Evolutionary conservation across 1,140 invertebrate species (phyloP), one percentile per base, ranked within the genome.

Genomic region (Drosophila neocordata): DNA sequence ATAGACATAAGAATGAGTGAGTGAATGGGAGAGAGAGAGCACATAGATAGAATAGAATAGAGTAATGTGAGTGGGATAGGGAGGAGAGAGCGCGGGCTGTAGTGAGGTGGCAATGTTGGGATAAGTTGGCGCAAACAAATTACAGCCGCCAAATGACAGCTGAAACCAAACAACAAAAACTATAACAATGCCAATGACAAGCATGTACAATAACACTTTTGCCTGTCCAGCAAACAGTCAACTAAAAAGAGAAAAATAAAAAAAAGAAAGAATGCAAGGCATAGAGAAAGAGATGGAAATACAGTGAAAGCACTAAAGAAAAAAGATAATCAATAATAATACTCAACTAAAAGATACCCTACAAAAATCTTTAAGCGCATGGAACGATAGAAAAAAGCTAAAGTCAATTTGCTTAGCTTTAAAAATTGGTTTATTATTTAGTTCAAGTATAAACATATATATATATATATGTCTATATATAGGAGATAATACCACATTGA

Each of bases 91-190:
- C n/a, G n/a, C n/a, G n/a, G n/a, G n/a, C n/a, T n/a, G n/a, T n/a
- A n/a, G n/a, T n/a, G 63, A 59, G 59, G 12, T 51, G 35, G 53
- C 24, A 31, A 38, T 31, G 37, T 24, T 13, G 8, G 48, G 60
- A 73, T 53, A 58, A 70, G 59, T 64, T 48, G 41, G 41, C 41
- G 53, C 68, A 84, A 85, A 85, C 77, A 85, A 87, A 84, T 85
- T 84, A 81, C 73, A 68, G 78, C 68, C 82, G 62, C 59, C 59
- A 41, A 82, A 87, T 82, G 82, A 87, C 82, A 85, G 82, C 78
- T 84, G 69, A 58, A 72, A 59, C 62, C 37, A 37, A 48, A 67
- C 57, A 61, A 66, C 53, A 48, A 53, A 27, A 44, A 56, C 34
- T 24, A 48, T 34, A 75, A 82, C 82, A 81, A 82, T 81, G 69